Evolutionary conservation across 2,888 invertebrate genomes (phyloP), one percentile per base, ranked within the genome.

Genomic region (Strigamia maritima): DNA sequence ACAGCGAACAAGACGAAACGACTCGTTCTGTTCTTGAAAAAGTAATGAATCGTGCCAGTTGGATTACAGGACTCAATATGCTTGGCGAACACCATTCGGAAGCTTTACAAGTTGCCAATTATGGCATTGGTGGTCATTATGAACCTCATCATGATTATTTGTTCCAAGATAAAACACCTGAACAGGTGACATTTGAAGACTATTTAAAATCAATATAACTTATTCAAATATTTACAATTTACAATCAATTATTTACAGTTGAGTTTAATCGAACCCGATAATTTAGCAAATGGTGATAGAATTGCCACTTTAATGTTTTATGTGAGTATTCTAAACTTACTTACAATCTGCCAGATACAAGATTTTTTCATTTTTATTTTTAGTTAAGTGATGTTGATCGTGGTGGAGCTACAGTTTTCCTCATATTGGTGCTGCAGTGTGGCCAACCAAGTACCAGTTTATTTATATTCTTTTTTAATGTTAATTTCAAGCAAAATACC

Each of bases 41-140:
- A 26, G 79, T 85, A 10, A 83, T 83, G 40, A 78, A 49, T 26
- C 80, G 84, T 22, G 82, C 85, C 2, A 80, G 82, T 28, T 75
- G 79, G 0, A 82, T 85, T 8, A 85, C 86, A 6, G 85, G 85
- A 1, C 82, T 86, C 8, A 82, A 83, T 40, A 82, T 83, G 0
- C 81, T 83, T 76, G 77, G 80, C 16, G 75, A 80, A 7, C 81
- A 82, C 1, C 82, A 84, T 79, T 82, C 84, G 6, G 84, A 82
- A 80, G 82, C 82, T 76, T 54, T 77, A 28, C 87, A 87, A 85
- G 84, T 87, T 76, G 85, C 85, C 8, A 87, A 87, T 81, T 88
- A 88, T 84, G 87, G 87, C 6, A 84, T 87, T 31, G 87, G 87
- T 70, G 88, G 88, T n/a, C 87, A 87, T 81, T 88, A 87, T 82